Conservation (phyloP, 2,888 invertebrate genomes). For the Epinotia ramella region DNA sequence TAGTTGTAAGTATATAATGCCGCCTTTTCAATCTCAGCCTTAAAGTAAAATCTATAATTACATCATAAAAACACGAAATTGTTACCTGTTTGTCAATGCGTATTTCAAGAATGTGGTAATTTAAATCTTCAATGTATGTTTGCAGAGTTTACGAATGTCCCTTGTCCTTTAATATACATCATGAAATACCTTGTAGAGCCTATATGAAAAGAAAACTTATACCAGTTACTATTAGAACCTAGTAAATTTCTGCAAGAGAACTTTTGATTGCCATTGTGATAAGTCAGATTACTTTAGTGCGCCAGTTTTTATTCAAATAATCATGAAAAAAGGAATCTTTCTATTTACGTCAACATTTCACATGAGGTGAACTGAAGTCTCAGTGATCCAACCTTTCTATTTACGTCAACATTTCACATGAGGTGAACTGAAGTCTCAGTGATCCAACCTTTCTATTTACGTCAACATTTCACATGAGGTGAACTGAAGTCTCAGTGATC, state of each 20-base stretch:
- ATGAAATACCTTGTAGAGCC: slow-evolving; percentile 31
- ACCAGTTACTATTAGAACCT: slow-evolving; percentile 14
- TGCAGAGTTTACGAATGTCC: slow-evolving; percentile 21
- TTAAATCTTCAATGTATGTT: slow-evolving; percentile 40
- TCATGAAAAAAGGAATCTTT: not conserved
- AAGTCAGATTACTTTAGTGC: not conserved
- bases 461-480: not conserved
- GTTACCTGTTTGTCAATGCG: slow-evolving; percentile 42
- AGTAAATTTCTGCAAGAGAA: slow-evolving; percentile 25
- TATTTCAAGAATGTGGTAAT: slow-evolving; percentile 40
- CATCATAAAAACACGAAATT: slow-evolving; percentile 39
- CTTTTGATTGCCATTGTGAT: slow-evolving; percentile 1
- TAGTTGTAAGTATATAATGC: not conserved
- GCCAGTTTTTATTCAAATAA: not conserved
- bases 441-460: too few relatives aligned
- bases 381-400: too few relatives aligned
- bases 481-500: not conserved
- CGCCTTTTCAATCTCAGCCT: not conserved
- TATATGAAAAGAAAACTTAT: slow-evolving; percentile 36
- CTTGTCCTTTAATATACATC: slow-evolving; percentile 40
- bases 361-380: not conserved
- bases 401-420: too few relatives aligned
- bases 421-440: not conserved
- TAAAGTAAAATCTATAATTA: slow-evolving; percentile 16
- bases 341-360: not conserved